These are phyloP conservation scores for Riptortus pedestris DNA, from an alignment of 1,140 invertebrate species.

Conservation along the genomic window DNA sequence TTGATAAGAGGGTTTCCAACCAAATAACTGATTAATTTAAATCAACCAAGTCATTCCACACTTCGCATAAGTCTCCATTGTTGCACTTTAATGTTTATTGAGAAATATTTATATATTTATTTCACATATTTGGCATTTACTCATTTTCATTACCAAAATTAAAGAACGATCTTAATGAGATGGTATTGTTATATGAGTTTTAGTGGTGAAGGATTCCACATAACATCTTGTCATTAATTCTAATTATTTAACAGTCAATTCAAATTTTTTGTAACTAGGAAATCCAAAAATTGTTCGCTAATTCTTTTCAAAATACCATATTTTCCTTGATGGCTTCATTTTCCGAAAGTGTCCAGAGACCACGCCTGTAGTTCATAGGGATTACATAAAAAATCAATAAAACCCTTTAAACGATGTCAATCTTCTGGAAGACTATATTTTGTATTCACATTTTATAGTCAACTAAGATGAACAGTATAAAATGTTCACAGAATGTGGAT, in stretches of 20 bases:
- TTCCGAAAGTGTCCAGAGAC: too few relatives aligned
- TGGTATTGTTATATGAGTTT: neutral
- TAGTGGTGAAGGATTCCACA: neutral
- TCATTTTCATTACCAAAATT: neutral
- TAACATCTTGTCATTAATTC: neutral
- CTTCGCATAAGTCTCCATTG: neutral
- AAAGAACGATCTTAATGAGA: neutral
- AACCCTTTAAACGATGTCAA: neutral
- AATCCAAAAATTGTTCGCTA: neutral
- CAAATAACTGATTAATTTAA: neutral
- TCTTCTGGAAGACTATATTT: too few relatives aligned
- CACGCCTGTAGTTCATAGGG: too few relatives aligned
- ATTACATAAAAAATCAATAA: neutral
- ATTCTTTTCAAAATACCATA: neutral
- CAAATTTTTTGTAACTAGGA: neutral
- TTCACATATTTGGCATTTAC: neutral
- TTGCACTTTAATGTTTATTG: neutral
- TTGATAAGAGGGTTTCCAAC: neutral
- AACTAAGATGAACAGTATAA: neutral
- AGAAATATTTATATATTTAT: neutral
- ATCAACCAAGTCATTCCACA: neutral
- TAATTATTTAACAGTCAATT: neutral
- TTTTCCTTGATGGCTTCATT: neutral
- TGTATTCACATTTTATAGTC: too few relatives aligned
- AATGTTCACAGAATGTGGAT: slow-evolving; percentile 29